Base-by-base conservation (phyloP, 2,888 invertebrate genomes). In the Leptogaster cylindrica region DNA sequence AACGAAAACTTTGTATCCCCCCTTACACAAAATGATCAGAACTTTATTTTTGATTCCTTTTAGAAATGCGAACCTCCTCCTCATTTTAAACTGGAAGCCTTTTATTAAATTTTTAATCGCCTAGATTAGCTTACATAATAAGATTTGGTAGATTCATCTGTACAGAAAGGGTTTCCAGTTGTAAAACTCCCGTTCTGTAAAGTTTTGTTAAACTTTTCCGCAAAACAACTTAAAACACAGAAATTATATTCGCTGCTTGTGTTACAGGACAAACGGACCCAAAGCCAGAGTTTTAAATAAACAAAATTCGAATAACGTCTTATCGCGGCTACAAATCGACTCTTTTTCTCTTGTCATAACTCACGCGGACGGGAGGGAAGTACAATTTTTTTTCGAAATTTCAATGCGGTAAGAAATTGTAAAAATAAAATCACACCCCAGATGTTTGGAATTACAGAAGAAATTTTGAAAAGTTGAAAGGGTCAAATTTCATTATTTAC, bases 401-500 rank as follows among this genome's bases (percentile, higher is more conserved):
- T 23, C 4, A 23, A 27, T 27, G 25, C n/a, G 28, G 28, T n/a
- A 27, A 28, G 18, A 41, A 44, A 44, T 41, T 16, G 61, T 28
- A 28, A 61, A 44, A 44, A 27, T 18, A 28, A 28, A 61, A 61
- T 44, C 61, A 61, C n/a, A 61, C 61, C 41, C 44, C 61, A 61
- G 61, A 61, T 61, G 61, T 44, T 44, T 27, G 18, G 28, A 61
- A 61, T 61, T 61, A 61, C 61, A 31, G 36, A 28, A 14, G 18
- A 20, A 61, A 44, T n/a, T 27, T 41, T 23, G 12, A 44, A 27
- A 23, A 27, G 14, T 27, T 61, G 44, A 10, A 44, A 44, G 44
- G 61, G 61, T 61, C 61, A 61, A 61, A 61, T 61, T 44, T 61
- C 61, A 61, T 61, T 44, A 61, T 61, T 61, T 61, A 44, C 61